These are phyloP conservation scores for Urocolius indicus DNA, from an alignment of 2,113 vertebrate genomes.

Conservation along the genomic window DNA sequence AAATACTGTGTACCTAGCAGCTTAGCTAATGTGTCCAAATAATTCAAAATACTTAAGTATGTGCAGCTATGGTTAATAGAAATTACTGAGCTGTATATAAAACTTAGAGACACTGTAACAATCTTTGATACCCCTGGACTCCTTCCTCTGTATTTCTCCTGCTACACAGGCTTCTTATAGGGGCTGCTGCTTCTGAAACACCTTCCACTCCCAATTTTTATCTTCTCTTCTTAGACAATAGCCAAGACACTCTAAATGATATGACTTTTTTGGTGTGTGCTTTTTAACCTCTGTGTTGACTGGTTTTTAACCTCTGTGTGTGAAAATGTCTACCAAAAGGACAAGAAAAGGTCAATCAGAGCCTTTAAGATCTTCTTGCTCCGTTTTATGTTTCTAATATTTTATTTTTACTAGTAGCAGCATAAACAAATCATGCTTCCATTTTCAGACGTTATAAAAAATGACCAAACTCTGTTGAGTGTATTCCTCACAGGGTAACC, in stretches of 20 bases:
- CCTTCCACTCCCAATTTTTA: not conserved
- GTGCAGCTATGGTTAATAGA: not conserved
- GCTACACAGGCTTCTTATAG: not conserved
- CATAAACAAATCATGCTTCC: not conserved
- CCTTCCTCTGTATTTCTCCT: not conserved
- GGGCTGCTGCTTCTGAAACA: not conserved
- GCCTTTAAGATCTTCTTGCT: not conserved
- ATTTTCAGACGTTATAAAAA: not conserved
- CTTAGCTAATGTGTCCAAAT: not conserved
- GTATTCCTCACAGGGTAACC: not conserved
- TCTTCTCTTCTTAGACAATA: not conserved
- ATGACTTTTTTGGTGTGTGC: not conserved
- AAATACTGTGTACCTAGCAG: not conserved
- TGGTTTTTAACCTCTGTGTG: not conserved
- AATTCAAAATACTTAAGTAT: not conserved
- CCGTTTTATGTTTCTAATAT: not conserved
- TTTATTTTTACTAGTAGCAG: not conserved
- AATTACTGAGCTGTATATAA: not conserved
- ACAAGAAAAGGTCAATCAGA: not conserved
- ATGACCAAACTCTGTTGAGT: not conserved
- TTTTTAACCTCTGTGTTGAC: not conserved
- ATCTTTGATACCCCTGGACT: not conserved
- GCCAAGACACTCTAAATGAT: not conserved
- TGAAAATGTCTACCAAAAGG: not conserved
- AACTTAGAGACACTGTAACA: not conserved